These are phyloP conservation scores for Capitella teleta DNA, from an alignment of 1,140 invertebrate genomes.

Conservation along the genomic window DNA sequence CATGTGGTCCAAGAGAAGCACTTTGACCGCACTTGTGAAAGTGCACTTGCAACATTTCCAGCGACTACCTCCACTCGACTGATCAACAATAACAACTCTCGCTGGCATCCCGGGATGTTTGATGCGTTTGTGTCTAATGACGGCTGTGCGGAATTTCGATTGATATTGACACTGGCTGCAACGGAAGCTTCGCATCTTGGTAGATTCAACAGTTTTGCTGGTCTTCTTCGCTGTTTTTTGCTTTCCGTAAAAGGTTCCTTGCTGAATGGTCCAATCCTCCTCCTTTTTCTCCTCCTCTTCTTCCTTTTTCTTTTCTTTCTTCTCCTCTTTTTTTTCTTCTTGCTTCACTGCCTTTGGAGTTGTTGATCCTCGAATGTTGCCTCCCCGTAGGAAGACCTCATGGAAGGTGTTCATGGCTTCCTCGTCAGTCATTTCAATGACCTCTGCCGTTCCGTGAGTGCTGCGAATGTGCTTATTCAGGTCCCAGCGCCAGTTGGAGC, in stretches of 20 bases:
- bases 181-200: constrained; percentile 23
- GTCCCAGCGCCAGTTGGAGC: constrained; percentile 68
- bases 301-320: too few species aligned
- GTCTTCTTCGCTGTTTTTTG: too few species aligned
- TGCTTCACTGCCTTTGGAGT: constrained; percentile 16
- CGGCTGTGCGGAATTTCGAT: constrained; percentile 35
- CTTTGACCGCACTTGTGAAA: constrained; percentile 12
- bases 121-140: constrained; percentile 27
- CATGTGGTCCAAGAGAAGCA: constrained; percentile 3
- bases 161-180: constrained; percentile 34
- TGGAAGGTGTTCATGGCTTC: constrained; percentile 37
- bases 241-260: too few species aligned
- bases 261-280: too few species aligned
- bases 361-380: constrained; percentile 19
- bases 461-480: constrained; percentile 38
- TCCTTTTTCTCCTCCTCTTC: too few species aligned
- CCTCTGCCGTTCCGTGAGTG: constrained; percentile 23
- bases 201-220: too few species aligned
- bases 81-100: too few species aligned
- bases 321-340: too few species aligned
- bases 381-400: too few species aligned
- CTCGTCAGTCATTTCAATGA: constrained; percentile 27
- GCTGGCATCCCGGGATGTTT: too few species aligned
- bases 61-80: too few species aligned
- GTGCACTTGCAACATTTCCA: constrained; percentile 33